Percentiles rank a stretch among this genome's conserved stretches.
Evolutionary conservation across 2,888 invertebrate genomes (phyloP).

Genomic region (Panorpa germanica): DNA sequence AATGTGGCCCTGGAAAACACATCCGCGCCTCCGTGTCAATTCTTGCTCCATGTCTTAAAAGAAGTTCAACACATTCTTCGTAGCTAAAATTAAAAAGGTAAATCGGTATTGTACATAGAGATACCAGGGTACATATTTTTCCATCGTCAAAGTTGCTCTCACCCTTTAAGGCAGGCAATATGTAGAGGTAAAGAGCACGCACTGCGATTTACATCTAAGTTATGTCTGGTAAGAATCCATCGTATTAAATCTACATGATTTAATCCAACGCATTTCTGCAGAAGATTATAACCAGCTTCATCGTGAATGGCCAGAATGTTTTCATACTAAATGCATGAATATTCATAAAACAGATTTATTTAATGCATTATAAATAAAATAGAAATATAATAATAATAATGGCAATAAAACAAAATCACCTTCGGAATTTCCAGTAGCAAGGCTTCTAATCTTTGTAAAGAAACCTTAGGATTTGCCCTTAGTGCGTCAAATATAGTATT

Average conservation of each 20-base stretch:
- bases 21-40: slow-evolving; percentile 52
- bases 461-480: slow-evolving; percentile 43
- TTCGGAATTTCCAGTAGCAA: slow-evolving; percentile 44
- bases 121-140: slow-evolving; percentile 1
- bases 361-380: slow-evolving; percentile 3
- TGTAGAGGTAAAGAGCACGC: slow-evolving; percentile 59
- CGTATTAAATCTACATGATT: slow-evolving; percentile 49
- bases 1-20: slow-evolving; percentile 57
- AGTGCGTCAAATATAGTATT: slow-evolving; percentile 44
- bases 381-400: background rate
- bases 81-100: slow-evolving; percentile 23
- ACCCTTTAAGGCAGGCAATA: slow-evolving; percentile 52
- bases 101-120: slow-evolving; percentile 5
- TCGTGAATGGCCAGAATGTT: slow-evolving; percentile 46
- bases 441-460: slow-evolving; percentile 42
- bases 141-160: too few relatives aligned
- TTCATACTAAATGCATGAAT: slow-evolving; percentile 31
- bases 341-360: slow-evolving; percentile 8
- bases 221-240: slow-evolving; percentile 42
- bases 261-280: slow-evolving; percentile 54
- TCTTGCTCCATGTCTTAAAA: slow-evolving; percentile 48
- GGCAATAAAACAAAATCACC: slow-evolving; percentile 20
- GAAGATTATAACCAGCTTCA: slow-evolving; percentile 46
- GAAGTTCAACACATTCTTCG: slow-evolving; percentile 45
- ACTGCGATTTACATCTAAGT: slow-evolving; percentile 43